phyloP scores from a whole-genome alignment of 2,113 vertebrate genomes.

The Tympanuchus pallidicinctus region DNA sequence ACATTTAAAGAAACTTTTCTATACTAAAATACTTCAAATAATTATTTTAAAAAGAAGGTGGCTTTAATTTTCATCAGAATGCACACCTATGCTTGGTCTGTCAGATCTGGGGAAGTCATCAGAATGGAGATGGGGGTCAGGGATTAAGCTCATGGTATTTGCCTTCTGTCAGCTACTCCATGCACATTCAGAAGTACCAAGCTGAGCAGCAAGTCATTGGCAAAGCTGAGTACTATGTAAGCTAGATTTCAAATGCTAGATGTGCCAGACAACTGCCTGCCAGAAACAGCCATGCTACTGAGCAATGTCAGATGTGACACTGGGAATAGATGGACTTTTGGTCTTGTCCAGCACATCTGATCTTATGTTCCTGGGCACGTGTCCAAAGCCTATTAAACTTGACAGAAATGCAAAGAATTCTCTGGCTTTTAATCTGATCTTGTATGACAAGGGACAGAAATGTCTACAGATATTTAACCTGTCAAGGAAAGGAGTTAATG shows the following conservation, averaged over 20 bases:
- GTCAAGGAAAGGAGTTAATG: slow-evolving; percentile 10
- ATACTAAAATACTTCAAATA: background rate
- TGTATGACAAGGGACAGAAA: background rate
- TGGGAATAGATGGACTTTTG: slow-evolving; percentile 40
- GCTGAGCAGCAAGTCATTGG: background rate
- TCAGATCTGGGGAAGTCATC: background rate
- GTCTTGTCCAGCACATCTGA: slow-evolving; percentile 25
- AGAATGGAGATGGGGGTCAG: background rate
- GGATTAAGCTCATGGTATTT: background rate
- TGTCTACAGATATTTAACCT: slow-evolving; percentile 4
- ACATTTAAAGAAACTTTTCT: background rate
- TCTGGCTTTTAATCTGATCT: slow-evolving; percentile 20
- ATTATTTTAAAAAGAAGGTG: background rate
- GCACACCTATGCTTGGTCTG: background rate
- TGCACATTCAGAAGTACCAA: background rate
- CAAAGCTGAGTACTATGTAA: background rate
- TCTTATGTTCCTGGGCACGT: slow-evolving; percentile 31
- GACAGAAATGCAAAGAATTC: slow-evolving; percentile 44
- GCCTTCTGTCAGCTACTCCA: background rate
- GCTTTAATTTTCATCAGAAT: background rate
- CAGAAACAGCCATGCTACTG: background rate
- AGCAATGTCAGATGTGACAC: slow-evolving; percentile 19
- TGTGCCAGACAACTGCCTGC: background rate
- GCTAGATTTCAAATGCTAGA: background rate
- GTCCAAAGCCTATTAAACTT: slow-evolving; percentile 30